Evolutionary conservation across 2,113 vertebrate species (phyloP).

Genomic region (Apteryx owenii): DNA sequence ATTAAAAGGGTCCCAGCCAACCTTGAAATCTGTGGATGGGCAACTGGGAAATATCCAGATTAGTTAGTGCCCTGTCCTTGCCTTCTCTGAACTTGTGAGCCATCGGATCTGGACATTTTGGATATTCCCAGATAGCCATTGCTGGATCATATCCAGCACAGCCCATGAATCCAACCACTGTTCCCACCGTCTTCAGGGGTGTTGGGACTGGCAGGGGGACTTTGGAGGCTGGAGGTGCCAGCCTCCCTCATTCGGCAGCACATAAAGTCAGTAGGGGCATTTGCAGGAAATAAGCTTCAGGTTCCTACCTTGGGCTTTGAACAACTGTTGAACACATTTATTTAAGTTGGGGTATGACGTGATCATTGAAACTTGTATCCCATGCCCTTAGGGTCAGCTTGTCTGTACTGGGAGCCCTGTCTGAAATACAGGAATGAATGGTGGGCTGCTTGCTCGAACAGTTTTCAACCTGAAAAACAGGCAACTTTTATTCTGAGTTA

Average conservation of each 20-base stretch:
- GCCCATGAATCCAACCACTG: background rate
- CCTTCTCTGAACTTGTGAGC: background rate
- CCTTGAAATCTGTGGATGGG: background rate
- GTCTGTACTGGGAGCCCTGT: background rate
- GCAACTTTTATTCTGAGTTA: background rate
- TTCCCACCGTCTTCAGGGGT: background rate
- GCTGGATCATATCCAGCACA: background rate
- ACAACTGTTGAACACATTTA: background rate
- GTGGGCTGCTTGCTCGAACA: background rate
- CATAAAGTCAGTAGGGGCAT: background rate
- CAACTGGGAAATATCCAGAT: background rate
- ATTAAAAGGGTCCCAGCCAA: background rate
- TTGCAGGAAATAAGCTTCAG: background rate
- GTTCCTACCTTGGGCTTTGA: background rate
- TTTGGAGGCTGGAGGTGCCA: accelerated
- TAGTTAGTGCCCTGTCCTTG: background rate
- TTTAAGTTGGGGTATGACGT: background rate
- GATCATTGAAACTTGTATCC: background rate
- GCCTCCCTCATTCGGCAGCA: background rate
- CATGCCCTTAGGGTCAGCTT: background rate
- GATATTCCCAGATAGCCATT: background rate
- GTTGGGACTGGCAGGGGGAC: background rate
- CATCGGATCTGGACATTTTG: background rate
- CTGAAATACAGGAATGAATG: background rate
- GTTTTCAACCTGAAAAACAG: background rate